phyloP scores from a whole-genome alignment of 1,140 invertebrate genomes.

The Bathynomus jamesi region DNA sequence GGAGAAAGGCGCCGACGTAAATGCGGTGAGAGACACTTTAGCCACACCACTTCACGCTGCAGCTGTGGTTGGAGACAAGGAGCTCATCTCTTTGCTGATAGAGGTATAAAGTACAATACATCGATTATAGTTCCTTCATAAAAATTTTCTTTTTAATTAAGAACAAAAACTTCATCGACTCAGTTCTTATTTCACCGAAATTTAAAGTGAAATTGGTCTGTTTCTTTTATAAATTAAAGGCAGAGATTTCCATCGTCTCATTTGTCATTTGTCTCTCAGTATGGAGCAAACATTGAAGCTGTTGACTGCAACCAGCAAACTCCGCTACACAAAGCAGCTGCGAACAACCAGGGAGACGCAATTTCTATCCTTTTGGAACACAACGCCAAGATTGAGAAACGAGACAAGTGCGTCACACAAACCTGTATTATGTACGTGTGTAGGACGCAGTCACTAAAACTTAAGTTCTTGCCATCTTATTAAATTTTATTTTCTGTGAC shows the following conservation, averaged over 20 bases:
- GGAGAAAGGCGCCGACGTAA: slow-evolving; percentile 43
- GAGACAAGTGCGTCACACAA: slow-evolving; percentile 29
- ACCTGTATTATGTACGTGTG: no score
- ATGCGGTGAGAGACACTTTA: slow-evolving; percentile 41
- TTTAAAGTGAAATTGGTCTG: no score
- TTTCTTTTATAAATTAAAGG: no score
- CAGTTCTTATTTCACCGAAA: no score
- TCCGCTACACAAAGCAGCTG: slow-evolving; percentile 46
- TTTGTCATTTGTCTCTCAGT: no score
- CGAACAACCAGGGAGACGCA: slow-evolving; percentile 14
- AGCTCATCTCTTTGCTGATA: slow-evolving; percentile 42
- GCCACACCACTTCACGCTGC: slow-evolving; percentile 45
- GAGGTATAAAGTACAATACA: slow-evolving; percentile 20
- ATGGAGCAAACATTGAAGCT: slow-evolving; percentile 45
- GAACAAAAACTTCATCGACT: no score
- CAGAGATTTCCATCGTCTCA: no score
- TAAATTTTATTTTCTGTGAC: no score
- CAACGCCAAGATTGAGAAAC: slow-evolving; percentile 24
- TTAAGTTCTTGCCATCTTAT: no score
- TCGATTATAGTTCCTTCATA: not conserved
- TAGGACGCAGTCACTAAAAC: no score
- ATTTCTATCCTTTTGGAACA: slow-evolving; percentile 14
- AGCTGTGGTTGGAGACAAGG: slow-evolving; percentile 43
- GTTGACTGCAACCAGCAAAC: slow-evolving; percentile 46
- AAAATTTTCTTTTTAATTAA: no score